These are phyloP conservation scores for Catamblyrhynchus diadema DNA, from an alignment of 2,797 vertebrate species.

Conservation along the genomic window DNA sequence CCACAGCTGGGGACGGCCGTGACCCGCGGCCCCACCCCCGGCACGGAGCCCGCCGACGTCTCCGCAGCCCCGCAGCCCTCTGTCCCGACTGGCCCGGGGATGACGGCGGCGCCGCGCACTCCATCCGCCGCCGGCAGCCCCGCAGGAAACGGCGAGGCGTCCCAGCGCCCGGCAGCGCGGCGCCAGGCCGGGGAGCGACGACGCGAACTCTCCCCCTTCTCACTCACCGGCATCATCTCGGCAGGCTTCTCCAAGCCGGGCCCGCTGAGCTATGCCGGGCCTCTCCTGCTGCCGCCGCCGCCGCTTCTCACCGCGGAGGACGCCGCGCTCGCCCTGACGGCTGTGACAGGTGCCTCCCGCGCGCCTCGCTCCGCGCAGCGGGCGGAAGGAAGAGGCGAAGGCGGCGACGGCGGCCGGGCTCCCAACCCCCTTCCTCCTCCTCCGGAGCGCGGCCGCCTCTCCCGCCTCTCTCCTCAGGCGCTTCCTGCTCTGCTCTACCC, in stretches of 20 bases:
- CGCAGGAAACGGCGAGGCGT: slow-evolving; percentile 24
- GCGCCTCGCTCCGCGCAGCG: slow-evolving; percentile 25
- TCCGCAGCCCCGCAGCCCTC: background rate
- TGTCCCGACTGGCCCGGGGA: background rate
- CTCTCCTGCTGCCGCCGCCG: background rate
- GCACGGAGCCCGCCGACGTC: background rate
- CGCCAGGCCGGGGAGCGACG: background rate
- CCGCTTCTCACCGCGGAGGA: background rate
- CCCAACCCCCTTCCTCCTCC: background rate
- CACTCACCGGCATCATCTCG: slow-evolving; percentile 50
- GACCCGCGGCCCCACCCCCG: background rate
- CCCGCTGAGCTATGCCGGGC: background rate
- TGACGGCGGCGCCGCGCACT: background rate
- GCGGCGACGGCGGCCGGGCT: background rate
- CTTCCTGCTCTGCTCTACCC: background rate
- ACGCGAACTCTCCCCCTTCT: background rate
- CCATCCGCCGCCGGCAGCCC: background rate
- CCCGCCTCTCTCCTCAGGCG: background rate
- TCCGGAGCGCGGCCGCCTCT: slow-evolving; percentile 11
- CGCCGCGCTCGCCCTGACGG: slow-evolving; percentile 30
- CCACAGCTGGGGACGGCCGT: background rate
- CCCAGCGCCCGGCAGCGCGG: background rate
- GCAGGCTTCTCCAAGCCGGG: background rate
- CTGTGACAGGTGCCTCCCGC: slow-evolving; percentile 33
- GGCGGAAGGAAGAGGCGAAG: slow-evolving; percentile 5